Percentiles rank a stretch among this genome's conserved stretches.
Conservation (phyloP, 2,113 vertebrate species). For the Boulengerochromis microlepis region DNA sequence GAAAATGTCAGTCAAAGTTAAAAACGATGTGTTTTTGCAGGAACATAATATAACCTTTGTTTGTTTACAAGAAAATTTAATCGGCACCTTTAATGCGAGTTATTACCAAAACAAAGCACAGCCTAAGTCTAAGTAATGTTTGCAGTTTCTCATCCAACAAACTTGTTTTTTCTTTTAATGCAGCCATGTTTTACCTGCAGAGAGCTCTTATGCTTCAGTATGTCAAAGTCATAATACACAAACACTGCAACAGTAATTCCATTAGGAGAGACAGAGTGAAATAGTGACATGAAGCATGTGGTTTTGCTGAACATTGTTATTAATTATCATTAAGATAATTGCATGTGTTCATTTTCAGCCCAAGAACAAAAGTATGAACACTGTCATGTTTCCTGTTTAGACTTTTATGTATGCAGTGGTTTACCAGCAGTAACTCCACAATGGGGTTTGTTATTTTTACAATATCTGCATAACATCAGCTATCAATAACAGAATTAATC, state of each 20-base stretch:
- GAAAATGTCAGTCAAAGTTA: neutral
- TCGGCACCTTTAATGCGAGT: neutral
- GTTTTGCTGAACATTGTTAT: neutral
- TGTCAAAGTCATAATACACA: neutral
- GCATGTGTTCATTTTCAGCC: neutral
- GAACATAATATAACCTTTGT: neutral
- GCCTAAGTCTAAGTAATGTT: neutral
- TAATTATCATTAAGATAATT: neutral
- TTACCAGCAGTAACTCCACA: neutral
- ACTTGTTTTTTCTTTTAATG: neutral
- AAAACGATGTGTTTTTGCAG: neutral
- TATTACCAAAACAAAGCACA: slow-evolving; percentile 4
- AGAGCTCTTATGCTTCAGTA: neutral
- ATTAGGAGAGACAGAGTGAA: neutral
- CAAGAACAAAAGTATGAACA: neutral
- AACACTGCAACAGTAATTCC: neutral
- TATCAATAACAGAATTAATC: neutral
- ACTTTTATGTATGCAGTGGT: neutral
- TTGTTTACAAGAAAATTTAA: neutral
- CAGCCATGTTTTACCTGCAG: neutral
- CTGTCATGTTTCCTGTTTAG: neutral
- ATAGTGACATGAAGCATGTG: neutral
- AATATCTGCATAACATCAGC: neutral
- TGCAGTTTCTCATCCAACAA: neutral
- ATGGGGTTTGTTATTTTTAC: neutral